Conservation (phyloP, 2,113 vertebrate species). For the Trichechus manatus region DNA sequence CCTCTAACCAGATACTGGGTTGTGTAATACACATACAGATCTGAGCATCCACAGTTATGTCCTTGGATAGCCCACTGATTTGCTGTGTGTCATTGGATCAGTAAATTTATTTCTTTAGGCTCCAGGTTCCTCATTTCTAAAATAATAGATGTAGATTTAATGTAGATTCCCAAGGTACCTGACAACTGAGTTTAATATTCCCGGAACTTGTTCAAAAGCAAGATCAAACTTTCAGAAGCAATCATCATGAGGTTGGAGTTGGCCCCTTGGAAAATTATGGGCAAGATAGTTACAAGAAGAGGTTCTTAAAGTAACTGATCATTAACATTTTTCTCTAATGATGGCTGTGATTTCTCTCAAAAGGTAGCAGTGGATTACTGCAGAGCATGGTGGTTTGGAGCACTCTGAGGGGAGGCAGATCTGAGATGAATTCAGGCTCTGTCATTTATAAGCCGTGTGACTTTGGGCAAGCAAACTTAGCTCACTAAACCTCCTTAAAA, state of each 20-base stretch:
- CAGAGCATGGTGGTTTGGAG: not conserved
- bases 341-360: not conserved
- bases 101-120: not conserved
- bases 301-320: not conserved
- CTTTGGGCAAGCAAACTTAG: not conserved
- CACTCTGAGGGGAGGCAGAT: not conserved
- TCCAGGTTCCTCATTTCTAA: not conserved
- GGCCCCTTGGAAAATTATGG: not conserved
- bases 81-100: not conserved
- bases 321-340: slow-evolving; percentile 31
- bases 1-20: not conserved
- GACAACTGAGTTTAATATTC: not conserved
- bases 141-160: not conserved
- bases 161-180: not conserved
- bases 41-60: not conserved
- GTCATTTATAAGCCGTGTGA: not conserved
- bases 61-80: not conserved
- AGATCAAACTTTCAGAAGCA: not conserved
- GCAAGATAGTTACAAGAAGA: not conserved
- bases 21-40: not conserved
- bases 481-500: not conserved
- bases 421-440: not conserved
- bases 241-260: not conserved
- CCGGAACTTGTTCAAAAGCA: not conserved
- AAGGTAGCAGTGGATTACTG: not conserved